Evolutionary conservation across 2,888 invertebrate species (phyloP), one percentile per base, ranked within the genome.

Genomic region (Lumbricus terrestris): DNA sequence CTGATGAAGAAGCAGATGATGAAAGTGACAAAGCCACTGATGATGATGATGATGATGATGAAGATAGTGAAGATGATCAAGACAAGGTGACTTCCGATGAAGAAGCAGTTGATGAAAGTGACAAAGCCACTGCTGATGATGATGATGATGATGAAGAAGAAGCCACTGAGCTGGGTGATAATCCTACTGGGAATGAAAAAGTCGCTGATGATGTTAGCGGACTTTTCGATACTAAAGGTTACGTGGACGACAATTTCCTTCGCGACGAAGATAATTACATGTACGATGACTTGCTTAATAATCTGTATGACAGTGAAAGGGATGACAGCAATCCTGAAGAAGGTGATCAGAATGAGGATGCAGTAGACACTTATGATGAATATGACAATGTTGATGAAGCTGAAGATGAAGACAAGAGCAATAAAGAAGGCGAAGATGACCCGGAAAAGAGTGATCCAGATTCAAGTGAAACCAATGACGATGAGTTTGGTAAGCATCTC

Each of bases 241-340:
- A 85, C 35, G 85, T 85, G 35, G 37, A 85, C 35, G 85, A 85
- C 37, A 85, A 85, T 37, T 85, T 85, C 85, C 85, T 85, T 23
- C 20, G 35, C 16, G 37, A 85, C 23, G 85, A 85, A 85, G 85
- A 35, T 34, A 11, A n/a, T n/a, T n/a, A 34, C 1, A 1, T n/a
- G n/a, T n/a, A 33, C 83, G 18, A 83, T 83, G 34, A 85, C 20
- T n/a, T 11, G 8, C 69, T n/a, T n/a, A n/a, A n/a, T n/a, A n/a
- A n/a, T n/a, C n/a, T 69, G 29, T 85, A 85, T 37, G 34, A 85
- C 16, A 35, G 15, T 35, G 83, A 33, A 83, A 35, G 6, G 33
- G 83, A 85, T 37, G 29, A n/a, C 69, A n/a, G 29, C n/a, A 69
- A 8, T 69, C 69, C 6, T 69, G 69, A 69, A 69, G 69, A 69